Conservation (phyloP, 2,888 invertebrate species). For the Arge pagana region DNA sequence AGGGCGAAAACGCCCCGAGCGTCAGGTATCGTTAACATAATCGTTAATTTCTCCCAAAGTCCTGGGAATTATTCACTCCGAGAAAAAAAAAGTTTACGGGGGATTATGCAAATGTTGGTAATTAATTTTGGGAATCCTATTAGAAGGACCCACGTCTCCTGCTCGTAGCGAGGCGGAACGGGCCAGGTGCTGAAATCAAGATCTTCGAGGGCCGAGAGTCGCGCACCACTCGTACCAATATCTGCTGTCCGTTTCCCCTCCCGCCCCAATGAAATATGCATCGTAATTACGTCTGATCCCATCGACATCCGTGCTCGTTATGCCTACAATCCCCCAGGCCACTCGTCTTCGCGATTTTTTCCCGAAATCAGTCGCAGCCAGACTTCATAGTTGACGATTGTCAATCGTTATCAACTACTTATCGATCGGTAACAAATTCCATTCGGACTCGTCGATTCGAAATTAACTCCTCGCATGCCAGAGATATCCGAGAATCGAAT, state of each 20-base stretch:
- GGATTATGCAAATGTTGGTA: slow-evolving; percentile 53
- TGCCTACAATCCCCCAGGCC: no score
- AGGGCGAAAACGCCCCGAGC: slow-evolving; percentile 9
- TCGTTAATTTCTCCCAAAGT: slow-evolving; percentile 38
- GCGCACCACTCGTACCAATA: slow-evolving; percentile 1
- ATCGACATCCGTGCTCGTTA: no score
- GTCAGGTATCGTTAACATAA: slow-evolving; percentile 41
- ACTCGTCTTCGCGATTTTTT: no score
- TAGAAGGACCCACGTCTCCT: slow-evolving; percentile 28
- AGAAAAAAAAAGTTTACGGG: slow-evolving; percentile 42
- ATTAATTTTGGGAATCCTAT: slow-evolving; percentile 53
- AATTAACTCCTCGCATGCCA: no score
- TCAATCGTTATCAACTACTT: no score
- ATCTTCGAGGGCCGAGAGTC: slow-evolving; percentile 2
- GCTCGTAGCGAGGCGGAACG: neutral
- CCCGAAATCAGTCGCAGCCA: no score
- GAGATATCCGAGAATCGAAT: no score
- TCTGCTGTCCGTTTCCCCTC: neutral
- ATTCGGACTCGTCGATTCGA: no score
- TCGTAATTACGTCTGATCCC: no score
- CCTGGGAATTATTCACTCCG: slow-evolving; percentile 21
- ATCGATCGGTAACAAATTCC: no score
- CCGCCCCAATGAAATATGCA: no score
- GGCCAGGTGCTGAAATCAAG: slow-evolving; percentile 18
- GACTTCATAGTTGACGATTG: no score